Evolutionary conservation across 2,888 invertebrate genomes (phyloP).

Genomic region (Ecdyonurus torrentis): DNA sequence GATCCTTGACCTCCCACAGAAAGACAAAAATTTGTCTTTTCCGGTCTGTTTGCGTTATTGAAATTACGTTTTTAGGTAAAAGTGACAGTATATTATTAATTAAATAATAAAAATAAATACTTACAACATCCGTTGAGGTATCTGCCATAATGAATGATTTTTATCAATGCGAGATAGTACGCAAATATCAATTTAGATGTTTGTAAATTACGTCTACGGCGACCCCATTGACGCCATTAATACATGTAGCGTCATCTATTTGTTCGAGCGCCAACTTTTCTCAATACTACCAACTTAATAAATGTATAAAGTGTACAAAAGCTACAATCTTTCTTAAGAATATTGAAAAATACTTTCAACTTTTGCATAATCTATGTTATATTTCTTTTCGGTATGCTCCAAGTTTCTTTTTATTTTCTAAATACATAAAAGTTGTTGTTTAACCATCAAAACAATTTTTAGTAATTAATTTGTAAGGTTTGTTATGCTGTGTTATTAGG

Average conservation of each 20-base stretch:
- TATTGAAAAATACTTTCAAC: too few relatives aligned
- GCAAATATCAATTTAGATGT: not conserved
- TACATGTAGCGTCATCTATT: not conserved
- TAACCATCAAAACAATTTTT: too few relatives aligned
- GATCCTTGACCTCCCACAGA: not conserved
- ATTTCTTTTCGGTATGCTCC: too few relatives aligned
- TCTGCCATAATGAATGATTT: not conserved
- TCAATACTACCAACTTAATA: too few relatives aligned
- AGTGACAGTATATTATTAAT: not conserved
- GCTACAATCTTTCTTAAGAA: too few relatives aligned
- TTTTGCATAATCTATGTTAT: too few relatives aligned
- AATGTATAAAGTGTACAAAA: too few relatives aligned
- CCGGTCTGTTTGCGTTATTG: not conserved
- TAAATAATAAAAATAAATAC: not conserved
- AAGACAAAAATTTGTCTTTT: not conserved
- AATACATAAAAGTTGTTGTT: too few relatives aligned
- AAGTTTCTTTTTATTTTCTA: too few relatives aligned
- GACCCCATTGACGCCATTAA: not conserved
- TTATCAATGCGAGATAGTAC: not conserved
- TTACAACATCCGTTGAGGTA: not conserved
- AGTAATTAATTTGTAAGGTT: not conserved
- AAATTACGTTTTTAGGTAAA: not conserved
- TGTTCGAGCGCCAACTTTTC: not conserved
- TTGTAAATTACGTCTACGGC: not conserved
- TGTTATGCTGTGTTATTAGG: not conserved